These are phyloP conservation scores for Phasia obesa DNA, from an alignment of 2,888 invertebrate genomes.

Conservation along the genomic window DNA sequence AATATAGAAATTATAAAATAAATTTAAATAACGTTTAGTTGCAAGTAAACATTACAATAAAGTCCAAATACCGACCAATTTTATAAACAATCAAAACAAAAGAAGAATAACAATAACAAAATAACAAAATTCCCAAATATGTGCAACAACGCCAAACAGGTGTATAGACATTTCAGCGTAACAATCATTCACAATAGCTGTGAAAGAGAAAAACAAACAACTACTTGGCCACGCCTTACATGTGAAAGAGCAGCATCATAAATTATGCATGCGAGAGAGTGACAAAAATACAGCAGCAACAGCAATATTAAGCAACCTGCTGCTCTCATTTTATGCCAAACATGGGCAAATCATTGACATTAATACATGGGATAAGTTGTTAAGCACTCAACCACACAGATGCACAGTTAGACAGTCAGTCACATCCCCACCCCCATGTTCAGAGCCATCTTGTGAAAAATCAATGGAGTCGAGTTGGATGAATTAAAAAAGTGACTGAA, in stretches of 20 bases:
- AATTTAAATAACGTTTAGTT: not conserved
- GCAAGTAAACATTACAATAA: not conserved
- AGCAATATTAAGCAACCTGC: slow-evolving; percentile 27
- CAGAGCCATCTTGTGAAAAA: slow-evolving; percentile 62
- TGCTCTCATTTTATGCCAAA: slow-evolving; percentile 16
- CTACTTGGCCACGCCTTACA: slow-evolving; percentile 62
- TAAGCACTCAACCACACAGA: slow-evolving; percentile 33
- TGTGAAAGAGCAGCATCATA: slow-evolving; percentile 67
- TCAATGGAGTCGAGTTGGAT: slow-evolving; percentile 64
- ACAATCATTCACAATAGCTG: slow-evolving; percentile 71
- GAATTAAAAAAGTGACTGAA: slow-evolving; percentile 30
- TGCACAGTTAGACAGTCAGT: slow-evolving; percentile 49
- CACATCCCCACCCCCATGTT: slow-evolving; percentile 61
- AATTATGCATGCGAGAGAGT: slow-evolving; percentile 72
- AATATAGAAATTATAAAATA: too few relatives aligned
- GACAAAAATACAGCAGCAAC: slow-evolving; percentile 14
- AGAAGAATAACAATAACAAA: too few relatives aligned
- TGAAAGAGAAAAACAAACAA: slow-evolving; percentile 30
- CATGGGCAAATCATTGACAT: not conserved
- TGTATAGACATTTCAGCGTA: slow-evolving; percentile 51
- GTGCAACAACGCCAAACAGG: slow-evolving; percentile 53
- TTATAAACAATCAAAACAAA: slow-evolving; percentile 29
- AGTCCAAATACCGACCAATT: not conserved
- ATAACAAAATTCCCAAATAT: slow-evolving; percentile 20
- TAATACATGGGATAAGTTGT: slow-evolving; percentile 40